A percentile compares a stretch with the other conserved stretches of the same genome.
Conservation (phyloP, 64 coral and sea anemone species). For the Montipora efflorescens region DNA sequence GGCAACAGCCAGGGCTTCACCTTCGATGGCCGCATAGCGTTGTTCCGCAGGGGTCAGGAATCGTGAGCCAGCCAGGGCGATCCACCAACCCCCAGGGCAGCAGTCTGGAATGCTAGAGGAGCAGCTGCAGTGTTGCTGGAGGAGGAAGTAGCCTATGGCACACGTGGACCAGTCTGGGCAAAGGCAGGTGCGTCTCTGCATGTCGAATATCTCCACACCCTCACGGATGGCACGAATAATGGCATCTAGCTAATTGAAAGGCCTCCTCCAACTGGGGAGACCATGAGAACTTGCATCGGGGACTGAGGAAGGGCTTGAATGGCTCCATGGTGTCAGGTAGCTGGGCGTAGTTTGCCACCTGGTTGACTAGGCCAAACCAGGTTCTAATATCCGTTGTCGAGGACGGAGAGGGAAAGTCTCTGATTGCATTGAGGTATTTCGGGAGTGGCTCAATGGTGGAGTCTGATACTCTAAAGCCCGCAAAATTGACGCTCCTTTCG, state of each 20-base stretch:
- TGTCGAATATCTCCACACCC: slow-evolving; percentile 57
- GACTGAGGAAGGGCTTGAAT: slow-evolving; percentile 58
- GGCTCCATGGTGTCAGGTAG: slow-evolving; percentile 33
- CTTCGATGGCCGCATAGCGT: slow-evolving; percentile 57
- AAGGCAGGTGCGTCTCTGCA: slow-evolving; percentile 51
- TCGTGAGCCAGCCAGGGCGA: slow-evolving; percentile 33
- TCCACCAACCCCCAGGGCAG: slow-evolving; percentile 38
- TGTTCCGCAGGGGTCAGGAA: slow-evolving; percentile 59
- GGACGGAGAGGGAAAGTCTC: slow-evolving; percentile 11
- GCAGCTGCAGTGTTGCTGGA: slow-evolving; percentile 53
- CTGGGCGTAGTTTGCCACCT: slow-evolving; percentile 53
- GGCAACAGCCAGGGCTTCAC: slow-evolving; percentile 61
- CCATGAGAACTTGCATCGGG: slow-evolving; percentile 53
- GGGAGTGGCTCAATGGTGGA: slow-evolving; percentile 17
- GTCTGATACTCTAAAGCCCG: slow-evolving; percentile 16
- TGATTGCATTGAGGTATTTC: slow-evolving; percentile 45
- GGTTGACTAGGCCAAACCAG: slow-evolving; percentile 65
- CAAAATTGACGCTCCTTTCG: background rate
- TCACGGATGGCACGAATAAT: slow-evolving; percentile 33
- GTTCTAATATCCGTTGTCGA: slow-evolving; percentile 5
- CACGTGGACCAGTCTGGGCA: slow-evolving; percentile 46
- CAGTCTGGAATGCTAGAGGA: slow-evolving; percentile 10
- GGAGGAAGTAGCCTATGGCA: slow-evolving; percentile 51
- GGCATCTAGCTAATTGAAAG: slow-evolving; percentile 27
- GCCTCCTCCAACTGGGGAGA: background rate